Evolutionary conservation across 2,888 invertebrate species (phyloP), one percentile per base, ranked within the genome.

Genomic region (Philopedon plagiatum): DNA sequence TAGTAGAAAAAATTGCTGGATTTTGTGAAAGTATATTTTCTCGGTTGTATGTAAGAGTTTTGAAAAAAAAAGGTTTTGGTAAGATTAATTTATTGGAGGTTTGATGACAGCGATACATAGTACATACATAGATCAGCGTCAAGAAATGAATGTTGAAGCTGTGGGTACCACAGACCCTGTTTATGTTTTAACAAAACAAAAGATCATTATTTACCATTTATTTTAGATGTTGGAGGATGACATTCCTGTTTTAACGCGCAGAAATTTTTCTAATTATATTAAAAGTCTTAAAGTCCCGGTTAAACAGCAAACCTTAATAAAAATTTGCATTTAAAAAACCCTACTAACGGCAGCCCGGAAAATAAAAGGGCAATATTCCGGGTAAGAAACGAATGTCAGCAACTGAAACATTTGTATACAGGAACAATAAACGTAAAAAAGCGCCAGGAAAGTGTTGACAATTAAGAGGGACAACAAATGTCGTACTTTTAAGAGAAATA

Each of bases 401-500:
- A 54, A 62, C 56, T 46, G 74, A 68, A 74, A 74, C 74, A 74
- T 74, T 74, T 74, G 74, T 74, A 71, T 74, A 74, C 74, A 67
- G 71, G 67, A 68, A 71, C 68, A 64, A 71, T 71, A 74, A 74
- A 58, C 63, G 71, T 71, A 71, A 71, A 71, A 73, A 74, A 67
- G 74, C 57, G 71, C 75, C 73, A 74, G 69, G 80, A 79, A 81
- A 83, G 82, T 82, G 83, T 81, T 78, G 82, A 83, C 83, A 83
- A 83, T 84, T 83, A 84, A 83, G 80, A 75, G 78, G 78, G 80
- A 83, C 82, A 82, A 81, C 80, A 81, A 82, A 82, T 80, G 71
- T 74, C 74, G 66, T 51, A 37, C 51, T 26, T 60, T 72, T 72
- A 56, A 44, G 37, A 62, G 66, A 54, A 61, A 66, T 46, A 61